Evolutionary conservation across 1,140 invertebrate genomes (phyloP), one percentile per base, ranked within the genome.

Genomic region (Paramacrobiotus metropolitanus): DNA sequence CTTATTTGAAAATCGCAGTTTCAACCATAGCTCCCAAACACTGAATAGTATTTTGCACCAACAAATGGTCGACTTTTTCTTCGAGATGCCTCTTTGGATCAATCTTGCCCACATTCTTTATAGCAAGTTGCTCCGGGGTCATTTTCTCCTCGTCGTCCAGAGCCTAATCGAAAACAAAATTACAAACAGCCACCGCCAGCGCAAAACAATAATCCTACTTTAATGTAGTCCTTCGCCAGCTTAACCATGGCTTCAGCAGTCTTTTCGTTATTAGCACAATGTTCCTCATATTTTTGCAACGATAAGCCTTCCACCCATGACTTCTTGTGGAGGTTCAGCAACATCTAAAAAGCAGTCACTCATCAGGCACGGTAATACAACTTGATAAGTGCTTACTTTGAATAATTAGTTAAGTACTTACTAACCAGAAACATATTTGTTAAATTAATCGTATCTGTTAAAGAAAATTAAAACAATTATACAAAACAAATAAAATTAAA

Each of bases 1-100:
- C 15, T 83, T 77, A 89, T 77, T 87, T 86, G 72, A 97, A 97
- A 60, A 93, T 88, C 73, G 94, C 87, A 28, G 91, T 93, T 71
- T 97, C 92, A 28, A 99, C 77, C 93, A 98, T 98, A 21, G 94
- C 88, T 68, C 92, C 94, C 66, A 98, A 78, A 76, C 86, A 94
- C 75, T 99, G 95, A 31, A 97, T 90, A 75, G 99, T 97, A 74
- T 99, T 99, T 64, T 87, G 86, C 24, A 89, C 85, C 89, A 99
- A 95, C 29, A 99, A 76, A 59, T 86, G 81, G 76, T 95, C 91
- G 21, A 97, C 94, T 78, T 95, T 91, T 70, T 99, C 94, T 74
- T 96, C 92, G 67, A 99, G 79, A 83, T 99, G 95, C 65, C 95
- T 80, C 76, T 99, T 99, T n/a, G 95, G 95, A 76, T 99, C 94